Evolutionary conservation across 2,113 vertebrate genomes (phyloP), one percentile per base, ranked within the genome.

Genomic region (Phocoena sinus): DNA sequence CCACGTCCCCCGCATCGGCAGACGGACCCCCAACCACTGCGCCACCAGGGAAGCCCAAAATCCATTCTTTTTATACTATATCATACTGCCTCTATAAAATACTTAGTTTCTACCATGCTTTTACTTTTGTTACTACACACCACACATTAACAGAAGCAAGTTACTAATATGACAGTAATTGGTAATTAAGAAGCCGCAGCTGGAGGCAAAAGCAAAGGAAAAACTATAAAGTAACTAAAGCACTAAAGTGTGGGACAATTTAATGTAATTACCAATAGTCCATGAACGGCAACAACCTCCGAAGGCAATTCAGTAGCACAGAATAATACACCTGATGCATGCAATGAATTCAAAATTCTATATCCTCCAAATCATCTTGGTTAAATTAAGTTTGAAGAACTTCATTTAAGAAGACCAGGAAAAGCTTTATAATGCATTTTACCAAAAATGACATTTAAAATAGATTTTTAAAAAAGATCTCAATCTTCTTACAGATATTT

Each of bases 201-300:
- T 31, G 28, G 41, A 65, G n/a, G 38, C 56, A 95, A 89, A 88
- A 89, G 47, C 77, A 38, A 93, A 94, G 53, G 25, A 63, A 84
- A 85, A 94, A 63, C 20, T 63, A 68, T 56, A 41, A 92, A 71
- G n/a, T n/a, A 92, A 89, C 70, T 82, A 91, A 67, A 92, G 77
- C 53, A 82, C 56, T 70, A 86, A 85, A 77, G 26, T 62, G 47
- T 60, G 56, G 41, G 38, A 53, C 56, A 80, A 89, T 28, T 41
- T 83, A 89, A 94, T 31, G 23, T 26, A 89, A 41, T 68, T 44
- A 58, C 25, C 47, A 89, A 73, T 6, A 89, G 36, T 36, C 58
- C 81, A 70, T 50, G 79, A 84, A 71, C 5, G 44, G 31, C 77
- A 71, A 53, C 25, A 36, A 79, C 15, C 83, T 77, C 58, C 80